Evolutionary conservation across 2,888 invertebrate species (phyloP), one percentile per base, ranked within the genome.

Genomic region (Pardosa pseudoannulata): DNA sequence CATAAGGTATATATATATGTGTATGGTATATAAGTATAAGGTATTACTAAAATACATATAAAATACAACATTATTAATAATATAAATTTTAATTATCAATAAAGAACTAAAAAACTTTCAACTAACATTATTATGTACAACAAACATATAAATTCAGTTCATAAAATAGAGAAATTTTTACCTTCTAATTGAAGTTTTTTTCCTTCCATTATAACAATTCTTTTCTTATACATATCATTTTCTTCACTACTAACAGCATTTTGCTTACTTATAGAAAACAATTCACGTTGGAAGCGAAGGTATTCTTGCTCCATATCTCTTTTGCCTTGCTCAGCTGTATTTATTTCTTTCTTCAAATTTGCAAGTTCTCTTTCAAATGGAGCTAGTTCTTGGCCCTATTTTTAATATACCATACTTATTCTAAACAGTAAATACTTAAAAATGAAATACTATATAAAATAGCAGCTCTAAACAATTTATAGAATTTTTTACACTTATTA

Each of bases 161-260:
- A n/a, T n/a, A n/a, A n/a, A n/a, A n/a, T n/a, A n/a, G n/a, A n/a
- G n/a, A n/a, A n/a, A n/a, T n/a, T 23, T 23, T 31, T 46, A 86
- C 86, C 86, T 79, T 86, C 86, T 31, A 86, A 28, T 39, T 75
- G 86, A 6, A 79, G 13, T 62, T 86, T 86, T 70, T 79, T 86
- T 28, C 64, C 64, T 86, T 86, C 79, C 36, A 74, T 62, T 16
- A 86, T 23, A 28, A 67, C 32, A 23, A 75, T 71, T 31, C 74
- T 86, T 36, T 71, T 79, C n/a, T 62, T 39, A 32, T 71, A 68
- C 46, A 74, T 62, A 7, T 86, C 86, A 70, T 79, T 79, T 50
- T 86, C 79, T 46, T 86, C 75, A 23, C 46, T 67, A 13, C 68
- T 79, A 7, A 75, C 32, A 41, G 79, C 5, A 19, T 29, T 75